Percentiles rank a stretch among this genome's conserved stretches.
phyloP scores from a whole-genome alignment of 2,113 vertebrate genomes.

The Zosterops japonicus region DNA sequence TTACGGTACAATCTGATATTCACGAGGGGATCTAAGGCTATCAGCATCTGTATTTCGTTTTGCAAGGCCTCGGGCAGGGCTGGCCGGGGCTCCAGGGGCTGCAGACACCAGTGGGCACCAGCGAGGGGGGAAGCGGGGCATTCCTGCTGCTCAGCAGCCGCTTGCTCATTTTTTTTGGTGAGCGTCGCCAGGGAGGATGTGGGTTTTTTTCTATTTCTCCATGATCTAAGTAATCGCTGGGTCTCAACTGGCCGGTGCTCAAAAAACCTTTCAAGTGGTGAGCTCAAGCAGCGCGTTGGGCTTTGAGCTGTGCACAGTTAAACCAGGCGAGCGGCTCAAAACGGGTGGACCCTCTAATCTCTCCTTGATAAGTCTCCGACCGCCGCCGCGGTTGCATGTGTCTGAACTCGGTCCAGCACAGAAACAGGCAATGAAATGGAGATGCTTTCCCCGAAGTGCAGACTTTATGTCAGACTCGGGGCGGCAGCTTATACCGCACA shows the following conservation, averaged over 20 bases:
- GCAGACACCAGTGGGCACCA: background rate
- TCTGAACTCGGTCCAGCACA: background rate
- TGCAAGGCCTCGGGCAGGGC: background rate
- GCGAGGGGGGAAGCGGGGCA: background rate
- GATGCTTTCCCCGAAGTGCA: background rate
- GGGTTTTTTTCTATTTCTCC: constrained; percentile 48
- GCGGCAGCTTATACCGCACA: background rate
- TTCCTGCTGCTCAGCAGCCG: background rate
- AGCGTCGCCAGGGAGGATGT: constrained; percentile 47
- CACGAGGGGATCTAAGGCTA: background rate
- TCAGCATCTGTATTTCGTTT: background rate
- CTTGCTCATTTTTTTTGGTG: constrained; percentile 1
- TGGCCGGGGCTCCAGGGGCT: too few relatives aligned
- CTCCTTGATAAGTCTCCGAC: background rate
- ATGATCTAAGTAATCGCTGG: constrained; percentile 32
- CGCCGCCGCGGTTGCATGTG: background rate
- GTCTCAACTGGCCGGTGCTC: background rate
- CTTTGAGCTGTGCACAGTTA: background rate
- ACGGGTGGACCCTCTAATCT: background rate
- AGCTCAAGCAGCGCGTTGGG: background rate
- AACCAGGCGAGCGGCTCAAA: background rate
- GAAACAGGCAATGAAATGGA: background rate
- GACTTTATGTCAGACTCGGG: background rate
- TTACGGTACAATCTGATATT: background rate
- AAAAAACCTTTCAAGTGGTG: background rate